Evolutionary conservation across 2,797 vertebrate genomes (phyloP).

Genomic region (Monodelphis domestica): DNA sequence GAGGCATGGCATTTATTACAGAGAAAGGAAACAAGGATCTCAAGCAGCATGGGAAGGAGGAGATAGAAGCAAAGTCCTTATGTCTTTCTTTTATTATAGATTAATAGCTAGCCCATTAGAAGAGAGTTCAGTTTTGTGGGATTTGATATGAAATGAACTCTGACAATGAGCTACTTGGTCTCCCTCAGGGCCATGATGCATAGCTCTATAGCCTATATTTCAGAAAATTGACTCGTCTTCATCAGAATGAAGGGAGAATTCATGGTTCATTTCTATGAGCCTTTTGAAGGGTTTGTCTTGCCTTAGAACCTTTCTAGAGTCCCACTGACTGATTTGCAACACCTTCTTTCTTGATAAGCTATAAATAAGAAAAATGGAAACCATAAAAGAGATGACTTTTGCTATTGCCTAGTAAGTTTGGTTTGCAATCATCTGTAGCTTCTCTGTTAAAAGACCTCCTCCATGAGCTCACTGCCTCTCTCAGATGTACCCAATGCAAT

Average conservation of each 20-base stretch:
- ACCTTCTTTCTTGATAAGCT: slow-evolving; percentile 39
- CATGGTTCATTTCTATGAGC: slow-evolving; percentile 48
- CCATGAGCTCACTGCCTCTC: neutral
- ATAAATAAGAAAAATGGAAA: slow-evolving; percentile 37
- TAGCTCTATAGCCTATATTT: slow-evolving; percentile 37
- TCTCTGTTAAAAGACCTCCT: neutral
- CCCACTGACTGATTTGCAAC: slow-evolving; percentile 26
- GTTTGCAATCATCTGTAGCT: slow-evolving; percentile 26
- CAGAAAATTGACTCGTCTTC: slow-evolving; percentile 12
- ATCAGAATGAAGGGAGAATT: slow-evolving; percentile 52
- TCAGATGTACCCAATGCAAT: neutral
- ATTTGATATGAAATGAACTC: slow-evolving; percentile 66
- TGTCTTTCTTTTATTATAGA: slow-evolving; percentile 50
- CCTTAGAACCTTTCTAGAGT: slow-evolving; percentile 47
- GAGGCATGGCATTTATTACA: neutral
- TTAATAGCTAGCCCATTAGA: slow-evolving; percentile 43
- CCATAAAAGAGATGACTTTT: neutral
- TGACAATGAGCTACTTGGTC: slow-evolving; percentile 62
- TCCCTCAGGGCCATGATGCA: slow-evolving; percentile 44
- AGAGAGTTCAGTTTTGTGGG: slow-evolving; percentile 62
- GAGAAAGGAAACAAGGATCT: neutral
- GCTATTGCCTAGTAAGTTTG: neutral
- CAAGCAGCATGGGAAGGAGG: neutral
- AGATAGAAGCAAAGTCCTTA: slow-evolving; percentile 46
- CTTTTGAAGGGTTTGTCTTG: slow-evolving; percentile 34